phyloP scores from a whole-genome alignment of 2,797 vertebrate genomes.

The Vultur gryphus region DNA sequence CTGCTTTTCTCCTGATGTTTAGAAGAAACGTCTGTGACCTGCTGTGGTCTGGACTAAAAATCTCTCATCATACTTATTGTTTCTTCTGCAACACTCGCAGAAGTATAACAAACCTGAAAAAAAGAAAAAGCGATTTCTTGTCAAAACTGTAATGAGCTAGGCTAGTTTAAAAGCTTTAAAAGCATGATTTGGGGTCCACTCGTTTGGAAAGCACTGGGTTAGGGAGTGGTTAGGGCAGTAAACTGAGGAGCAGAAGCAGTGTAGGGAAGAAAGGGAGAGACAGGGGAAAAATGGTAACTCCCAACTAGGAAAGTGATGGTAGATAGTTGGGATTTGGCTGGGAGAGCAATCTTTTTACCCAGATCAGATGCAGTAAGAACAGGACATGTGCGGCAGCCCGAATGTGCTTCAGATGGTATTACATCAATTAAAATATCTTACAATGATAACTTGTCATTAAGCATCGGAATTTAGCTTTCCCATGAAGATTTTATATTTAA shows the following conservation, averaged over 20 bases:
- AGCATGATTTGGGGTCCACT: neutral
- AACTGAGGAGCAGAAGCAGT: neutral
- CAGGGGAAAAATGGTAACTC: neutral
- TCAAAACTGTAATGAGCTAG: neutral
- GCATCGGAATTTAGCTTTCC: neutral
- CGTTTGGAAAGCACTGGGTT: neutral
- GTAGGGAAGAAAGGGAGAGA: neutral
- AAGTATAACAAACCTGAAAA: neutral
- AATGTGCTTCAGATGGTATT: neutral
- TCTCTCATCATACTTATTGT: neutral
- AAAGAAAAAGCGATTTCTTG: neutral
- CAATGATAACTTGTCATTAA: neutral
- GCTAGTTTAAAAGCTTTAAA: neutral
- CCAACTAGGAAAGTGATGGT: neutral
- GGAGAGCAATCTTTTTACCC: neutral
- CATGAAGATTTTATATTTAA: neutral
- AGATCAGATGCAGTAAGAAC: neutral
- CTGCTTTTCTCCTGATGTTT: neutral
- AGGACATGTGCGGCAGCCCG: accelerated
- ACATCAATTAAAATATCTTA: neutral
- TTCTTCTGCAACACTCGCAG: neutral
- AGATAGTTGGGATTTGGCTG: neutral
- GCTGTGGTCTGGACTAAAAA: neutral
- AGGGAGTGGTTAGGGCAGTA: neutral
- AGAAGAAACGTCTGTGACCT: neutral